Conservation (phyloP, 1,140 invertebrate genomes). For the Ganaspis sp. region DNA sequence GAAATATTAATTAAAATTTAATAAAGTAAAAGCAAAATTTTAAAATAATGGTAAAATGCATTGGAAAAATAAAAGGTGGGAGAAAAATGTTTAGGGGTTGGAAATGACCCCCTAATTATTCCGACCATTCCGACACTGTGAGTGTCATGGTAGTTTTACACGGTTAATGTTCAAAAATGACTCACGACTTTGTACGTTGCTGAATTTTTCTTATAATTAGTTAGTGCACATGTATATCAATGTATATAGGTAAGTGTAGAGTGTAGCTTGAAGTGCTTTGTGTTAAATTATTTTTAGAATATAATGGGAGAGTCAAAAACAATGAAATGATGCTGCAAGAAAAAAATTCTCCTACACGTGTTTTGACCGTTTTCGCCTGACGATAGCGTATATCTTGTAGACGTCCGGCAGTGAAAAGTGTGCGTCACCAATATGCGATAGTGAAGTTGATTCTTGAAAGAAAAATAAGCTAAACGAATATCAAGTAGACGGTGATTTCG, state of each 20-base stretch:
- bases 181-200: background rate
- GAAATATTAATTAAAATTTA: no score
- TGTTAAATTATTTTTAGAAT: background rate
- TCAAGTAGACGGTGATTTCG: background rate
- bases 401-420: background rate
- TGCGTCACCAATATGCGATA: conserved; percentile 12
- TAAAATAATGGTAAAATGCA: no score
- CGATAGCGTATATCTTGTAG: background rate
- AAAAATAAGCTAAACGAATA: background rate
- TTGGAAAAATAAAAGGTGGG: background rate
- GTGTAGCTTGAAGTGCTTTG: background rate
- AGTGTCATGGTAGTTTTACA: no score
- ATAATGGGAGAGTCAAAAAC: background rate
- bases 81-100: background rate
- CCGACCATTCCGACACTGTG: no score
- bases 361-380: background rate
- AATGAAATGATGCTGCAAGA: conserved; percentile 13
- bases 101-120: background rate
- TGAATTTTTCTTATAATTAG: conserved; percentile 9
- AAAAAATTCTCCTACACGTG: background rate
- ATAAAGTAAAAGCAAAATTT: no score
- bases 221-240: background rate
- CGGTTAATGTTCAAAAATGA: conserved; percentile 13
- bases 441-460: background rate
- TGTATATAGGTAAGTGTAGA: background rate